Base-by-base conservation (phyloP, 2,888 invertebrate species). In the Apotomis betuletana region DNA sequence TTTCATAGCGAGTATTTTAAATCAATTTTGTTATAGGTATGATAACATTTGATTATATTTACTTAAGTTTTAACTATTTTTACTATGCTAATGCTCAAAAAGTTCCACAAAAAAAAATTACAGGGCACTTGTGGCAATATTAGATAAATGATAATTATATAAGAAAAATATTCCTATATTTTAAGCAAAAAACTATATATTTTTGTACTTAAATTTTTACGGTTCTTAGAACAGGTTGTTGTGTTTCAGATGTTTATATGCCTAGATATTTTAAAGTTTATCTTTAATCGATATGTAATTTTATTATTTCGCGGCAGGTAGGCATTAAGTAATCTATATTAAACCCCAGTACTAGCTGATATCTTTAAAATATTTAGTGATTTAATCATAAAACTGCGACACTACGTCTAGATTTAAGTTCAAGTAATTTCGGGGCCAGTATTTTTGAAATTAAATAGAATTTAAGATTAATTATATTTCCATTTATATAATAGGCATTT, bases 91-190 rank as follows among this genome's bases (percentile, higher is more conserved):
- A 78, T 77, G 81, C 81, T 81, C 80, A 81, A 82, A 80, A 68
- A 71, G 79, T 79, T 80, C 78, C 79, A 79, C 76, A 74, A 79
- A 70, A 73, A 73, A 77, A 69, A 78, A 27, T 27, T 81, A 87
- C 86, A 86, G 87, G 89, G 89, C 85, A 79, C 74, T 78, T 81
- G 85, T 86, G 85, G 90, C 89, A 90, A 90, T 90, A 90, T 81
- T 90, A 90, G 88, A 71, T 73, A 65, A 73, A 64, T 71, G 70
- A 27, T 77, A 77, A 70, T 74, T 63, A 59, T 76, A 49, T 75
- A 67, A 73, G 70, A 69, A 72, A 78, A 77, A 77, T 70, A 74
- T 67, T 73, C 64, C 63, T 70, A 77, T 77, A 65, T 74, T 74
- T 67, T 74, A 74, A 72, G 69, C 67, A 72, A 61, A 69, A 74